A percentile compares a stretch with the other conserved stretches of the same genome.
Conservation (phyloP, 2,888 invertebrate genomes). For the Tenthredo amoena region DNA sequence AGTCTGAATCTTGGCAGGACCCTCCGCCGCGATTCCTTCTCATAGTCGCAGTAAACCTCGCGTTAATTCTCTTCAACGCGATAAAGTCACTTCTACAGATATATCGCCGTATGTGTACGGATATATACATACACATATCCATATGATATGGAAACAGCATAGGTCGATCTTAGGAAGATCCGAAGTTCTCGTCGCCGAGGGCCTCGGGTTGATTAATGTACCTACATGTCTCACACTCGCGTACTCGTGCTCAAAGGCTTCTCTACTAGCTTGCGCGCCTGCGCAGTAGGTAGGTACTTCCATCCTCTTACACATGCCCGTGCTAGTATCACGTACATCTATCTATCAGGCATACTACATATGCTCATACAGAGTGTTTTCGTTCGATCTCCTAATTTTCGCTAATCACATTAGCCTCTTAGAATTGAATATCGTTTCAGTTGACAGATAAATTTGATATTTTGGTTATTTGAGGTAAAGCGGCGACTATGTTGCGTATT, state of each 20-base stretch:
- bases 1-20: neutral
- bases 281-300: neutral
- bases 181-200: constrained; percentile 50
- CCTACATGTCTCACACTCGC: constrained; percentile 21
- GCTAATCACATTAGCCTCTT: neutral
- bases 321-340: neutral
- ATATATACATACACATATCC: too few relatives aligned
- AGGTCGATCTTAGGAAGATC: constrained; percentile 41
- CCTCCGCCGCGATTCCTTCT: constrained; percentile 42
- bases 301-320: neutral
- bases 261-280: neutral
- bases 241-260: neutral
- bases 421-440: neutral
- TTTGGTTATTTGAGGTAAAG: neutral
- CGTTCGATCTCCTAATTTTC: neutral
- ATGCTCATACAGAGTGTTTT: neutral
- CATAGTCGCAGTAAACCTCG: neutral
- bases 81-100: neutral
- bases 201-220: constrained; percentile 48
- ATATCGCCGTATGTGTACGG: neutral
- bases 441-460: neutral
- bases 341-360: neutral
- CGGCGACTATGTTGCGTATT: neutral
- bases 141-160: constrained; percentile 8
- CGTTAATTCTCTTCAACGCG: constrained; percentile 6